Base-by-base conservation (phyloP, 2,888 invertebrate species). In the Cetonia aurata region DNA sequence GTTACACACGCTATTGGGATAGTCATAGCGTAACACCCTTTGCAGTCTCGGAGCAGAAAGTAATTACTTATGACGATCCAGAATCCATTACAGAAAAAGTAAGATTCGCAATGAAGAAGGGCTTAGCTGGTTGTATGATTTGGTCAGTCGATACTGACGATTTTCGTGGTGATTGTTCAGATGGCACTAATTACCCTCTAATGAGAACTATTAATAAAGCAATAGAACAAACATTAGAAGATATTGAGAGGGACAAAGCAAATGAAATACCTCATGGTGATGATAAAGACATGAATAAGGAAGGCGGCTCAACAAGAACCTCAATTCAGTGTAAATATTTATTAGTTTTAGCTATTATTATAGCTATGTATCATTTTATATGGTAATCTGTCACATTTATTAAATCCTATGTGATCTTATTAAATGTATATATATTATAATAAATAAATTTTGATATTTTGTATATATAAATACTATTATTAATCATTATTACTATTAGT, bases 101-200 rank as follows among this genome's bases (percentile, higher is more conserved):
- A 74, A 86, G 77, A 69, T 82, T 72, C 50, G 78, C 76, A 0
- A 74, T 78, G 52, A 37, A 62, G 89, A 96, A 57, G 76, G 87
- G 87, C 2, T 83, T 96, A 0, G 93, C 90, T 0, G 96, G 96
- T 1, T 88, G 92, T 0, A 95, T 96, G 95, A 90, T 95, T 4
- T 96, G 96, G 96, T 93, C 94, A 44, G 89, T 95, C 44, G 96
- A 96, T 81, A 96, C 94, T 0, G 96, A 96, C 75, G 96, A 96
- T 83, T 95, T 95, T 82, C 86, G 86, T 19, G 94, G 94, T 0
- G 87, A 87, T 57, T 95, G 95, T 73, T 19, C 80, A 0, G 81
- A 83, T 0, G 88, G 87, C 67, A 75, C 74, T 37, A 92, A 91
- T 80, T 95, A 90, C 83, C 91, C 92, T 0, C 83, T 95, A 0